Base-by-base conservation (phyloP, 2,888 invertebrate genomes). In the Digitonthophagus gazella region DNA sequence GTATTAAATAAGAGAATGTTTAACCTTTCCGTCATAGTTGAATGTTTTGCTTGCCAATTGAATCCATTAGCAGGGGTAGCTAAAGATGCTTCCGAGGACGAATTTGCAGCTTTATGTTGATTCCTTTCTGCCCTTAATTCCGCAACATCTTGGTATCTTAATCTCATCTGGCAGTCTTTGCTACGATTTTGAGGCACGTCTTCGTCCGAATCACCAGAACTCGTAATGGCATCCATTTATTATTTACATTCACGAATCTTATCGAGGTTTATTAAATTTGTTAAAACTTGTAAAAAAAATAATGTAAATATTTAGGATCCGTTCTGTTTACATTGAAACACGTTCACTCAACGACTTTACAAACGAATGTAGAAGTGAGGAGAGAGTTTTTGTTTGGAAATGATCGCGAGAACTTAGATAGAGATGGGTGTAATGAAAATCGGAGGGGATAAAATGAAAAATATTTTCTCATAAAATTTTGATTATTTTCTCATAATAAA, bases 41-140 rank as follows among this genome's bases (percentile, higher is more conserved):
- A 28, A 6, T 61, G 55, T 44, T 61, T 63, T 1, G 63, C 61
- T 15, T 67, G 67, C 67, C 67, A 67, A 54, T 63, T 63, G 54
- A 18, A 63, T 0, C 16, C 63, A 2, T 67, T 63, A 67, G 56
- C 67, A 0, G 61, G 18, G 6, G 20, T 16, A n/a, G 16, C 11
- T 1, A n/a, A n/a, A n/a, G n/a, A n/a, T n/a, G n/a, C n/a, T n/a
- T 61, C 20, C 16, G 18, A 20, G 18, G 61, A 5, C 0, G 18
- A 19, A n/a, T 18, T n/a, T 8, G n/a, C 61, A 61, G 18, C n/a
- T 19, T 16, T 61, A 4, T n/a, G 61, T 18, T 19, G n/a, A n/a
- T n/a, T 18, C 20, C 20, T 20, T 61, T 61, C 61, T n/a, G n/a
- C n/a, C n/a, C n/a, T n/a, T n/a, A n/a, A n/a, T n/a, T n/a, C n/a